These are phyloP conservation scores for Glaucomys volans DNA, from an alignment of 2,113 vertebrate species.

Conservation along the genomic window DNA sequence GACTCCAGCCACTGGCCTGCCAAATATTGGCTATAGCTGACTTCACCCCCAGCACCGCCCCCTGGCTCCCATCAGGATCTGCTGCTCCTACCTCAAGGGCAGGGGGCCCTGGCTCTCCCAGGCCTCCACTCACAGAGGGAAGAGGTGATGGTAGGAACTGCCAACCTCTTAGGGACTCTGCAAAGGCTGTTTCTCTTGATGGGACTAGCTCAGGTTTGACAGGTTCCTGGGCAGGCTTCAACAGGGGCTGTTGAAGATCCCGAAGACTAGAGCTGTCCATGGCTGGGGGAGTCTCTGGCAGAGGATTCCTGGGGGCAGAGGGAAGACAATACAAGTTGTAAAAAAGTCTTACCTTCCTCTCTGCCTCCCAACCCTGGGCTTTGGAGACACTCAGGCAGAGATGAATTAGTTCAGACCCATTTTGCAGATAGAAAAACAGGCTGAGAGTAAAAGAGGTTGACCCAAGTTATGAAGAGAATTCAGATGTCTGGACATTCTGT, in stretches of 20 bases:
- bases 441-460: background rate
- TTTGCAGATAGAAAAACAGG: constrained; percentile 26
- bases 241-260: constrained; percentile 82
- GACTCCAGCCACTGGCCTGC: background rate
- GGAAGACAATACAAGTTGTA: constrained; percentile 17
- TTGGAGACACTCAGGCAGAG: background rate
- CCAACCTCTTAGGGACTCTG: constrained; percentile 57
- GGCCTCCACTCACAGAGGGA: constrained; percentile 80
- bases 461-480: background rate
- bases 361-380: background rate
- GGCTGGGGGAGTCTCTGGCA: background rate
- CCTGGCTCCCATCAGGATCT: background rate
- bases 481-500: background rate
- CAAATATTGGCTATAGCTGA: background rate
- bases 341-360: background rate
- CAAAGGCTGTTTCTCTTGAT: constrained; percentile 76
- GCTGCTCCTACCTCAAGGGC: constrained; percentile 79
- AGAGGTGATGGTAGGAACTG: constrained; percentile 45
- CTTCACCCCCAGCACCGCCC: background rate
- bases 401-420: background rate
- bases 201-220: constrained; percentile 30
- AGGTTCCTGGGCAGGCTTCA: constrained; percentile 41
- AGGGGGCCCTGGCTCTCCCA: constrained; percentile 65
- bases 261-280: constrained; percentile 80
- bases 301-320: background rate